Conservation (phyloP, 1,140 invertebrate genomes). For the Brachionus manjavacas region DNA sequence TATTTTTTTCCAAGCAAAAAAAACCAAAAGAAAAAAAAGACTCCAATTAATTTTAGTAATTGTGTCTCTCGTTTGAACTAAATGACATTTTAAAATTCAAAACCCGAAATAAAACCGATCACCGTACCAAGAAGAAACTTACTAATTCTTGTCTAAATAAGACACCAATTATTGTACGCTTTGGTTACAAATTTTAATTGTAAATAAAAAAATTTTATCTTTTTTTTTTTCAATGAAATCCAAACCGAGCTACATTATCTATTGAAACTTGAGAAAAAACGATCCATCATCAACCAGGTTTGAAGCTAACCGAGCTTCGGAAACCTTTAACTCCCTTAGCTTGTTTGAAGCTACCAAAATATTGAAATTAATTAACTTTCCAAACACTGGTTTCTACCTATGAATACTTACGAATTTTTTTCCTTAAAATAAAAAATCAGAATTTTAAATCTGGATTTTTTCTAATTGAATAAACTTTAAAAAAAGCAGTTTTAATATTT, state of each 20-base stretch:
- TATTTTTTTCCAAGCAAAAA: neutral
- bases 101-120: neutral
- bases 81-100: conserved; percentile 7
- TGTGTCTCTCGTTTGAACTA: neutral
- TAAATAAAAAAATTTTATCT: neutral
- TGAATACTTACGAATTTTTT: neutral
- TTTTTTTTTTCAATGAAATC: neutral
- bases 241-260: neutral
- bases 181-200: neutral
- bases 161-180: neutral
- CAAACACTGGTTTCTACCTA: neutral
- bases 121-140: neutral
- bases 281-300: neutral
- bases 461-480: neutral
- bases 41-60: neutral
- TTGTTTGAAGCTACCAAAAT: neutral
- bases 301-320: neutral
- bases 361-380: neutral
- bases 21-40: neutral
- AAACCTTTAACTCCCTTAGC: neutral
- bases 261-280: neutral
- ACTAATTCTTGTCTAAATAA: neutral
- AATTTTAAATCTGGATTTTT: neutral
- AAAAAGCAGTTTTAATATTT: neutral
- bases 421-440: neutral